Conservation (phyloP, 2,888 invertebrate genomes). For the Odontocolon sp. region DNA sequence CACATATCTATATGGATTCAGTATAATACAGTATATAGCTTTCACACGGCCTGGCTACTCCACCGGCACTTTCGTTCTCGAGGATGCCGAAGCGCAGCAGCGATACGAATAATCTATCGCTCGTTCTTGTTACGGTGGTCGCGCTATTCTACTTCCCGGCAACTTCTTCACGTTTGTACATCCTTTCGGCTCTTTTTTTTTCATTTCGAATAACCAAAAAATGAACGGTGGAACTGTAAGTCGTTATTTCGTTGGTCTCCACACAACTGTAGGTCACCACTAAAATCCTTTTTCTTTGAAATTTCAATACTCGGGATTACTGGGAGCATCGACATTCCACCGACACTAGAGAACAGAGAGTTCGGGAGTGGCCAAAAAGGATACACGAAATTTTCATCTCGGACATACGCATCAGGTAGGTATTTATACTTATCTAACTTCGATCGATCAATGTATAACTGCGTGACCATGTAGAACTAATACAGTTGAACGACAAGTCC, state of each 20-base stretch:
- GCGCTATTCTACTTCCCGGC: too few relatives aligned
- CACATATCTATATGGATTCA: neutral
- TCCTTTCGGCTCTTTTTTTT: neutral
- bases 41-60: neutral
- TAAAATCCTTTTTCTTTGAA: neutral
- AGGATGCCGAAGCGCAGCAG: slow-evolving; percentile 31
- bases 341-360: too few relatives aligned
- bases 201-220: neutral
- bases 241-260: neutral
- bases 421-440: too few relatives aligned
- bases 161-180: neutral
- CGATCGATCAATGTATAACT: too few relatives aligned
- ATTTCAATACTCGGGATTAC: neutral
- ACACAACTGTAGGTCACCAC: neutral
- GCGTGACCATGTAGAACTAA: too few relatives aligned
- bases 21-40: neutral
- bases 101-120: slow-evolving; percentile 55
- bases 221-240: neutral
- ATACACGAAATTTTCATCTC: too few relatives aligned
- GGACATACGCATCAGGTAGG: too few relatives aligned
- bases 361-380: too few relatives aligned
- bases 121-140: too few relatives aligned
- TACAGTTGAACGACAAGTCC: too few relatives aligned
- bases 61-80: slow-evolving; percentile 13
- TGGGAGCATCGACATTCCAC: neutral